Base-by-base conservation (phyloP, 1,140 invertebrate genomes). In the Bombus superbus region DNA sequence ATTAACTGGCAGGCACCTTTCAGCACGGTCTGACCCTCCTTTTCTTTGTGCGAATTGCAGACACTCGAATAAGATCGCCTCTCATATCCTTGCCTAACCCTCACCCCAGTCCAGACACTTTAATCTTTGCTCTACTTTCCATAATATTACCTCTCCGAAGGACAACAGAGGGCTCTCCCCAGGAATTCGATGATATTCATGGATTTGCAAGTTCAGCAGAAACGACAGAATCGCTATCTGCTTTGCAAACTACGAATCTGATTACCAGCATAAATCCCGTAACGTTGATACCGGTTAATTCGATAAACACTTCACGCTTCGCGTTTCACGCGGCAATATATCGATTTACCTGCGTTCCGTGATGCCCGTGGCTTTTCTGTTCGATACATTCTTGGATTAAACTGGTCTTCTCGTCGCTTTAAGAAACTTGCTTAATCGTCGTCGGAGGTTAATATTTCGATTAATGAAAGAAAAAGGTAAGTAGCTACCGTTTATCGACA, bases 1-100 rank as follows among this genome's bases (percentile, higher is more conserved):
- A 88, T 89, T 88, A 89, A 89, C 75, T 72, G 82, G 64, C 66
- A 75, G 81, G 44, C 75, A 86, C 87, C 47, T 68, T 42, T 38
- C 40, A 64, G 22, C 32, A 3, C 13, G 0, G 28, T 13, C 59
- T 62, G 72, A n/a, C 32, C 68, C n/a, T 35, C 10, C 11, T 25
- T 57, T 32, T 28, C 73, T 78, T 83, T 78, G 64, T 44, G 13
- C 42, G 74, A 83, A 83, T 71, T 10, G 44, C 47, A 66, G 74
- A 57, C 82, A 44, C 64, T 78, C 74, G 74, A 83, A 69, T 78
- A 57, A 78, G 64, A 71, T 83, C 82, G 64, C 32, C 72, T 77
- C 81, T 77, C 47, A 32, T 77, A 69, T 77, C 47, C 32, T 13
- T 11, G 22, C 32, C n/a, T 18, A 66, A 18, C n/a, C 2, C 13